Conservation (phyloP, 1,140 invertebrate genomes). For the Myzus persicae region DNA sequence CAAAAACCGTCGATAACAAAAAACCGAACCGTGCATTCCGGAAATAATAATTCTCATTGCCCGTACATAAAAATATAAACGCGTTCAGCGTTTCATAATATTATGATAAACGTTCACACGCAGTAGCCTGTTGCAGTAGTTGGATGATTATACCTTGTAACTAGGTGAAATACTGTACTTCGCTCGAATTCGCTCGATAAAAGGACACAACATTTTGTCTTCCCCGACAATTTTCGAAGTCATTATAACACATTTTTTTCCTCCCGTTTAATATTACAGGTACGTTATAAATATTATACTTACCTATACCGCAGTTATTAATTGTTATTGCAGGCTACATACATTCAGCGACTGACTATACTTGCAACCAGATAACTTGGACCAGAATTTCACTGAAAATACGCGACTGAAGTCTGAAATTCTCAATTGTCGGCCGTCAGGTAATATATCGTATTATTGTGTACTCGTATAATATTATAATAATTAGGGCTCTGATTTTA, state of each 20-base stretch:
- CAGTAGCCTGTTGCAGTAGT: neutral
- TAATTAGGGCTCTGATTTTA: too few relatives aligned
- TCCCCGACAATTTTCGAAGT: too few relatives aligned
- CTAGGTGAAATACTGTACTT: neutral
- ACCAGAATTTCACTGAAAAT: neutral
- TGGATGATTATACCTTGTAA: neutral
- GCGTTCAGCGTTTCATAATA: neutral
- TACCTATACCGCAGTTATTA: too few relatives aligned
- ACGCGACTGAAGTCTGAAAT: too few relatives aligned
- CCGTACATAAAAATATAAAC: neutral
- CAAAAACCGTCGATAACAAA: neutral
- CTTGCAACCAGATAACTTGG: neutral
- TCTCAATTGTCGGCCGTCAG: too few relatives aligned
- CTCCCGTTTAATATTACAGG: too few relatives aligned
- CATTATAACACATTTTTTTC: too few relatives aligned
- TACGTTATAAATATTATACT: too few relatives aligned
- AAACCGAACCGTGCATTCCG: neutral
- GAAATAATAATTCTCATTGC: constrained; percentile 17
- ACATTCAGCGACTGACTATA: neutral
- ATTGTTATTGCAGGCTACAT: too few relatives aligned
- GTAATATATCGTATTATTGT: too few relatives aligned
- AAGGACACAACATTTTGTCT: neutral
- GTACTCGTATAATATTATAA: too few relatives aligned
- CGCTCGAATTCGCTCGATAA: neutral
- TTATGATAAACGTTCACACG: neutral